Conservation (phyloP, 2,797 vertebrate genomes). For the Poeciliopsis infans region DNA sequence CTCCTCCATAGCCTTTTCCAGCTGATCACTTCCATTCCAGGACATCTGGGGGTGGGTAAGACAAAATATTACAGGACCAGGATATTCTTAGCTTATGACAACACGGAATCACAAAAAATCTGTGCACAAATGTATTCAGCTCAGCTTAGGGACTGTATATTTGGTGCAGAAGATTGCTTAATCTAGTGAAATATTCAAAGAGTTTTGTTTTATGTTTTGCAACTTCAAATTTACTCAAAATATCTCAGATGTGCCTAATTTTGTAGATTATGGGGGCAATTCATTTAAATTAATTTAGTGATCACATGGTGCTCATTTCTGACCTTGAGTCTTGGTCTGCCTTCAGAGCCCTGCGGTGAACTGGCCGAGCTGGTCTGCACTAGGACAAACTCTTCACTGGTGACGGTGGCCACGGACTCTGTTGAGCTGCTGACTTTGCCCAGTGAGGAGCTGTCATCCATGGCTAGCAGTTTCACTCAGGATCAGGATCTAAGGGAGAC, state of each 20-base stretch:
- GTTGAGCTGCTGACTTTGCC: constrained; percentile 87
- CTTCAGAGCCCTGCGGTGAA: constrained; percentile 83
- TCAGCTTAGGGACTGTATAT: background rate
- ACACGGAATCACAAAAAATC: background rate
- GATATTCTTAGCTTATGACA: background rate
- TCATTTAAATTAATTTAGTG: background rate
- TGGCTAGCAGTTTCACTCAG: constrained; percentile 54
- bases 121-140: background rate
- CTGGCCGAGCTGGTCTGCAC: constrained; percentile 84
- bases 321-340: constrained; percentile 91
- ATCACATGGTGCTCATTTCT: constrained; percentile 6
- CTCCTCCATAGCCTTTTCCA: constrained; percentile 97
- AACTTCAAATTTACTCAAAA: background rate
- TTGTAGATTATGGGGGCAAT: background rate
- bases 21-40: constrained; percentile 89
- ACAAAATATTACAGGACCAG: background rate
- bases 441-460: constrained; percentile 89
- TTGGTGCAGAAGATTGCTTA: background rate
- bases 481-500: constrained; percentile 51
- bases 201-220: background rate
- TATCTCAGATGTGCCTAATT: background rate
- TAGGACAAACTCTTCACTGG: constrained; percentile 95
- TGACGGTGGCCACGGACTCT: constrained; percentile 88
- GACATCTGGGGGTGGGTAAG: constrained; percentile 81
- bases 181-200: background rate